Conservation (phyloP, 1,140 invertebrate species). For the Dufourea novaeangliae region DNA sequence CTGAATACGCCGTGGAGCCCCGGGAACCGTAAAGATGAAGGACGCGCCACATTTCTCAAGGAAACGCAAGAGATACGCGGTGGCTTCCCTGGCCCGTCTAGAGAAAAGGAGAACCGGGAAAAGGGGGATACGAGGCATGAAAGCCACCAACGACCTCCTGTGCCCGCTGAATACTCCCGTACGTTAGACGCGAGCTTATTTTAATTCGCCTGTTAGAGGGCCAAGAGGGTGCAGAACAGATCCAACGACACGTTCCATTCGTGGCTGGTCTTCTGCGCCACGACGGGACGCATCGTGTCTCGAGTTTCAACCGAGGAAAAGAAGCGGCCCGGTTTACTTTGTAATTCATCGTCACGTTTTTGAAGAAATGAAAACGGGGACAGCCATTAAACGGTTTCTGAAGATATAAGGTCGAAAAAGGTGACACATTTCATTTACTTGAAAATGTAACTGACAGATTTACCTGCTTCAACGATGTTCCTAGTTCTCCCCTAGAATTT, state of each 20-base stretch:
- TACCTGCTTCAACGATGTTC: too few relatives aligned
- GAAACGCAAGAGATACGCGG: constrained; percentile 27
- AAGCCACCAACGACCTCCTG: constrained; percentile 27
- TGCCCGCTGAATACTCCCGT: constrained; percentile 38
- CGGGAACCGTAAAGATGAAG: constrained; percentile 28
- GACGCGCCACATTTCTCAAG: constrained; percentile 32
- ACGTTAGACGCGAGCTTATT: constrained; percentile 53
- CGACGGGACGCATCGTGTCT: neutral
- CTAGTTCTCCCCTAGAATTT: too few relatives aligned
- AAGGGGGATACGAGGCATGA: constrained; percentile 38
- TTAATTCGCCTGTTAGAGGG: constrained; percentile 53
- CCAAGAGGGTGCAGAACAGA: constrained; percentile 29
- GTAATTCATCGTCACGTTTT: neutral
- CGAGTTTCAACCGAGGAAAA: constrained; percentile 5
- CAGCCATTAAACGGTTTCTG: neutral
- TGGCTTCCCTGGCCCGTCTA: neutral
- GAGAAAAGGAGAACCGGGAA: constrained; percentile 11
- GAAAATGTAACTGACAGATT: too few relatives aligned
- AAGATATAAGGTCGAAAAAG: neutral
- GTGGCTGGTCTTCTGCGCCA: neutral
- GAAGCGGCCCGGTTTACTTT: constrained; percentile 2
- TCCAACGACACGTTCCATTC: constrained; percentile 38
- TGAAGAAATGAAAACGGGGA: neutral
- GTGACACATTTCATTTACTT: neutral
- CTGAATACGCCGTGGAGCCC: constrained; percentile 6